A percentile compares a stretch with the other conserved stretches of the same genome.
Evolutionary conservation across 2,797 vertebrate genomes (phyloP).

Genomic region (Melanitta fusca): DNA sequence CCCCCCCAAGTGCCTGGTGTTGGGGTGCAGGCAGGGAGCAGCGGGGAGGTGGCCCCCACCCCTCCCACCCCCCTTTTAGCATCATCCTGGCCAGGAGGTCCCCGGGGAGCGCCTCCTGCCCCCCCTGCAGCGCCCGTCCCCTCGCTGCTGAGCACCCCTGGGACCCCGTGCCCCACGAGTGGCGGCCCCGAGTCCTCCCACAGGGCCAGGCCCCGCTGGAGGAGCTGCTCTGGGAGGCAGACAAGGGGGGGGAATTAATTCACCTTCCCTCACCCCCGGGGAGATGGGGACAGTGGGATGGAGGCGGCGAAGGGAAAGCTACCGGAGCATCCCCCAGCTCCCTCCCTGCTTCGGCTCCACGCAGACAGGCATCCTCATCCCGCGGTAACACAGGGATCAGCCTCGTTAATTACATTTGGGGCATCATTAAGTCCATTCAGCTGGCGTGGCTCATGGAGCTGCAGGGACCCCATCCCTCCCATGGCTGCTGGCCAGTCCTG

Average conservation of each 20-base stretch:
- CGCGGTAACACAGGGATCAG: not conserved
- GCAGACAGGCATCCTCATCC: not conserved
- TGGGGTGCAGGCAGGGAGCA: not conserved
- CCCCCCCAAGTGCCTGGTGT: not conserved
- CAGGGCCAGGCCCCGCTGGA: not conserved
- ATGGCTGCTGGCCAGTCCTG: accelerated
- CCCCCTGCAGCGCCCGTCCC: accelerated
- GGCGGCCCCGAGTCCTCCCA: not conserved
- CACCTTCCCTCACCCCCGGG: not conserved
- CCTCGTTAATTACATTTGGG: not conserved
- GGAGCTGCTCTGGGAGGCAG: not conserved
- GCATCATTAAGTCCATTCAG: not conserved
- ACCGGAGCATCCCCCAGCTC: not conserved
- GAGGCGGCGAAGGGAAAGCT: accelerated
- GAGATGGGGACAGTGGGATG: accelerated
- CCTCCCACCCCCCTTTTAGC: not conserved
- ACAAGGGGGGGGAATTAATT: not conserved
- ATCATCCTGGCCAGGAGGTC: not conserved
- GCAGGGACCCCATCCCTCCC: not conserved
- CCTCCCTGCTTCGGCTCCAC: not conserved
- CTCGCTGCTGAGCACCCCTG: not conserved
- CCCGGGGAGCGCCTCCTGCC: accelerated
- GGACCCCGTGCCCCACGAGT: not conserved
- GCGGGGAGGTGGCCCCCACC: not conserved
- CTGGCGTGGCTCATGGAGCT: not conserved